Base-by-base conservation (phyloP, 2,113 vertebrate genomes). In the Chunga burmeisteri region DNA sequence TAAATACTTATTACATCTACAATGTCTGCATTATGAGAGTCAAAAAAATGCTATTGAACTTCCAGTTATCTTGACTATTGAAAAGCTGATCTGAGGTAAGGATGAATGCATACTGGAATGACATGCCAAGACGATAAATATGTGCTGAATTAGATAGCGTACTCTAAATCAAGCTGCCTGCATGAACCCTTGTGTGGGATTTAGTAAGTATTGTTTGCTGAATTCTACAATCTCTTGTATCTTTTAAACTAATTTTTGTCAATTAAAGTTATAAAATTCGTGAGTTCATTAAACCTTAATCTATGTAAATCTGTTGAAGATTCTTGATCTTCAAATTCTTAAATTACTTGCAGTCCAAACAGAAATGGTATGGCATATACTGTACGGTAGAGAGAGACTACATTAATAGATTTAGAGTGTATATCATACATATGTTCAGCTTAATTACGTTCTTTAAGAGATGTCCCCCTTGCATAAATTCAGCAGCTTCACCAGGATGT, bases 261-360 rank as follows among this genome's bases (percentile, higher is more conserved):
- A 92, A 61, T 93, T 86, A 94, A 95, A 21, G 40, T 55, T 81
- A 47, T 93, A 94, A 85, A 72, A 89, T 78, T 68, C 50, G 93
- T 92, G 86, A 68, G 65, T 73, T 81, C 44, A 68, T 96, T 94
- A 93, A 63, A 80, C 40, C 46, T 92, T 81, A 87, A 62, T 85
- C 26, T 50, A 19, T 58, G 19, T 61, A 89, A 95, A 92, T 88
- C 70, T 88, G 38, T 53, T 90, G 58, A 88, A 93, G 66, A 85
- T 83, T 56, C 79, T 86, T 86, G 75, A 92, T 94, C 75, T 84
- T 84, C 86, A 84, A 30, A 82, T 87, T 62, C 77, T 59, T 86
- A 44, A 75, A 77, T 94, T 77, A 68, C 66, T 91, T 50, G 36
- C 58, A 73, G 88, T 86, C 85, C 70, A 87, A 91, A 89, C 40